Percentiles rank a stretch among this genome's conserved stretches.
These are phyloP conservation scores for Drosophila prosaltans DNA, from an alignment of 1,140 invertebrate genomes.

Conservation along the genomic window DNA sequence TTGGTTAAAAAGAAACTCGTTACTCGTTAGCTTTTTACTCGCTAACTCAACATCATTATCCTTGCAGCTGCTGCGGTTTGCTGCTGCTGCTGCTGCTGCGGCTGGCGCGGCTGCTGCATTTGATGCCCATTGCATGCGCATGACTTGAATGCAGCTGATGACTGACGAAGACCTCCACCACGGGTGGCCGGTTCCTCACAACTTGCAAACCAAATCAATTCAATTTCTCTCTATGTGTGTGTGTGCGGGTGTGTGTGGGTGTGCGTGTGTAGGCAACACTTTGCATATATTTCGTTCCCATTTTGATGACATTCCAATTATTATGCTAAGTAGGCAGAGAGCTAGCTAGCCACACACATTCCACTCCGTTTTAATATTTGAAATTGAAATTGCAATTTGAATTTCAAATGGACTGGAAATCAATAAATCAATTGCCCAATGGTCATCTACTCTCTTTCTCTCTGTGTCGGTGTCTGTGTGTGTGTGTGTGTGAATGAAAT, in stretches of 20 bases:
- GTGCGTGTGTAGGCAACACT: slow-evolving; percentile 52
- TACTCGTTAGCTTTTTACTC: slow-evolving; percentile 39
- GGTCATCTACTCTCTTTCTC: slow-evolving; percentile 24
- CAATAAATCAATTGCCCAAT: slow-evolving; percentile 61
- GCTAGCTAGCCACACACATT: slow-evolving; percentile 35
- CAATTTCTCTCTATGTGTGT: slow-evolving; percentile 4
- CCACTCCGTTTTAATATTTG: slow-evolving; percentile 45
- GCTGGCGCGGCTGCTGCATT: slow-evolving; percentile 38
- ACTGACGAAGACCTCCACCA: slow-evolving; percentile 36
- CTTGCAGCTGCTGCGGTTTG: slow-evolving; percentile 44
- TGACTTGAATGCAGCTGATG: slow-evolving; percentile 58
- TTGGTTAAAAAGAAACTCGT: slow-evolving; percentile 33
- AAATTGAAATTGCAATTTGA: slow-evolving; percentile 51
- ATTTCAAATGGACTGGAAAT: slow-evolving; percentile 58
- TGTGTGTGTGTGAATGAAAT: neutral
- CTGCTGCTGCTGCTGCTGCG: slow-evolving; percentile 24
- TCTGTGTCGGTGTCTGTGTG: neutral
- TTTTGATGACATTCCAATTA: slow-evolving; percentile 43
- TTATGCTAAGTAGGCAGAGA: slow-evolving; percentile 51
- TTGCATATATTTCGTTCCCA: slow-evolving; percentile 50
- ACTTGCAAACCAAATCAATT: slow-evolving; percentile 3
- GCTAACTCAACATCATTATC: slow-evolving; percentile 42
- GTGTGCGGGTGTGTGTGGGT: neutral
- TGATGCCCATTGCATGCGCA: slow-evolving; percentile 44
- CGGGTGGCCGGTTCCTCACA: slow-evolving; percentile 27